Percentiles rank a stretch among this genome's conserved stretches.
phyloP scores from a whole-genome alignment of 2,888 invertebrate genomes.

The Eupithecia exiguata region DNA sequence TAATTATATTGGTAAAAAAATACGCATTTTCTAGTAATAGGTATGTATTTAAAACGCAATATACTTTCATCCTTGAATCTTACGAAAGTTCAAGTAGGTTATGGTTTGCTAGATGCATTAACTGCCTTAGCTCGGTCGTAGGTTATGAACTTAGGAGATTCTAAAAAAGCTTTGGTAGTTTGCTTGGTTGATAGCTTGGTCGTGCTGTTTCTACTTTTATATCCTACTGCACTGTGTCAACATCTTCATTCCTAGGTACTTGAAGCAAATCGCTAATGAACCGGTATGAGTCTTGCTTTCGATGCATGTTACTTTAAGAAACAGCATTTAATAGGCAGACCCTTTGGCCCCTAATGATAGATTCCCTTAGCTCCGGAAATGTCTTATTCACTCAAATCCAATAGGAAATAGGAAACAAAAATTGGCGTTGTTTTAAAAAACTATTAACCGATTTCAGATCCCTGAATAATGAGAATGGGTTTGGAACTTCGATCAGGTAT shows the following conservation, averaged over 20 bases:
- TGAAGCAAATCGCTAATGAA: not conserved
- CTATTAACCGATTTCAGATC: too few species aligned
- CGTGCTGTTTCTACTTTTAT: not conserved
- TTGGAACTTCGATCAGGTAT: too few species aligned
- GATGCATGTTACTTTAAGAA: not conserved
- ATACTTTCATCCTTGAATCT: conserved; percentile 55
- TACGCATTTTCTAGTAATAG: conserved; percentile 30
- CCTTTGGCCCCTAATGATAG: not conserved
- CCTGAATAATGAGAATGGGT: too few species aligned
- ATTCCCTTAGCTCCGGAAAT: not conserved
- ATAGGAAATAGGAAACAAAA: not conserved
- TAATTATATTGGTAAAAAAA: conserved; percentile 57
- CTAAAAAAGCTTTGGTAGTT: not conserved
- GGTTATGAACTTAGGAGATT: not conserved
- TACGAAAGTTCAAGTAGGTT: conserved; percentile 47
- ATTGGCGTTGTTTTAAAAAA: too few species aligned
- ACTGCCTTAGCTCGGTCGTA: not conserved
- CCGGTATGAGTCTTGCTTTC: not conserved
- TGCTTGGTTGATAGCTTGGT: too few species aligned
- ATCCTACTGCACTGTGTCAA: not conserved
- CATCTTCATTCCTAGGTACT: not conserved
- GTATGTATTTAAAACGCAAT: conserved; percentile 35
- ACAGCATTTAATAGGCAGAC: not conserved
- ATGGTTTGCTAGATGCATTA: conserved; percentile 5
- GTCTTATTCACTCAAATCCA: not conserved